Percentiles rank a stretch among this genome's conserved stretches.
phyloP scores from a whole-genome alignment of 2,113 vertebrate genomes.

The Ceyx cyanopectus region DNA sequence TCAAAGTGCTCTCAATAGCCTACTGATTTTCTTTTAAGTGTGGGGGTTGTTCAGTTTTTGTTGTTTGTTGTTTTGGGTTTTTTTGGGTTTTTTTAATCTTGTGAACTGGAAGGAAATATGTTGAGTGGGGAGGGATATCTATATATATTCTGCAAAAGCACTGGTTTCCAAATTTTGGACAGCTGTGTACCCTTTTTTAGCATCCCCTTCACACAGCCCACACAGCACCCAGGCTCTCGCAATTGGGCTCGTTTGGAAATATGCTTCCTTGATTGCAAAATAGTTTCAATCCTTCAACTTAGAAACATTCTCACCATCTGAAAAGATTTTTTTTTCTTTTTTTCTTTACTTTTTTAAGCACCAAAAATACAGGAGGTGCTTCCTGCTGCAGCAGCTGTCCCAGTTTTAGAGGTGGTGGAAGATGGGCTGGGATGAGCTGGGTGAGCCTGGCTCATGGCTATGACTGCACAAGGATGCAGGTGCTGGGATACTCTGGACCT shows the following conservation, averaged over 20 bases:
- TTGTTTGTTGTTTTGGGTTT: too few species aligned
- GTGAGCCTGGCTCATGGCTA: background rate
- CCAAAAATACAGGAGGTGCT: slow-evolving; percentile 48
- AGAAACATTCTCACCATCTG: slow-evolving; percentile 22
- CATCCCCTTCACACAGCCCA: slow-evolving; percentile 67
- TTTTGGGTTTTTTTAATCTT: background rate
- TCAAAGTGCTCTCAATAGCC: slow-evolving; percentile 1
- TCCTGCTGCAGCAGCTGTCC: slow-evolving; percentile 27
- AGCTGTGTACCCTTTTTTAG: slow-evolving; percentile 67
- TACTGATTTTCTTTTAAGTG: background rate
- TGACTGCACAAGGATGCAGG: rapidly evolving
- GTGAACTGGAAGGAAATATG: slow-evolving; percentile 66
- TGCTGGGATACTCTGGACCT: background rate
- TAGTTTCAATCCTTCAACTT: slow-evolving; percentile 53
- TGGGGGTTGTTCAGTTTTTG: background rate
- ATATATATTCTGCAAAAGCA: slow-evolving; percentile 60
- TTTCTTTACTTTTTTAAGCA: background rate
- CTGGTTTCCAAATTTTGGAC: slow-evolving; percentile 56
- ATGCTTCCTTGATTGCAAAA: slow-evolving; percentile 59
- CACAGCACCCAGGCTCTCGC: slow-evolving; percentile 57
- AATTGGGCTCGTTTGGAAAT: slow-evolving; percentile 47
- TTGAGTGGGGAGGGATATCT: slow-evolving; percentile 61
- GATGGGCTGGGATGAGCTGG: background rate
- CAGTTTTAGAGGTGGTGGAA: slow-evolving; percentile 22
- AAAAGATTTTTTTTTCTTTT: background rate